Evolutionary conservation across 2,113 vertebrate species (phyloP).

Genomic region (Pogona vitticeps): DNA sequence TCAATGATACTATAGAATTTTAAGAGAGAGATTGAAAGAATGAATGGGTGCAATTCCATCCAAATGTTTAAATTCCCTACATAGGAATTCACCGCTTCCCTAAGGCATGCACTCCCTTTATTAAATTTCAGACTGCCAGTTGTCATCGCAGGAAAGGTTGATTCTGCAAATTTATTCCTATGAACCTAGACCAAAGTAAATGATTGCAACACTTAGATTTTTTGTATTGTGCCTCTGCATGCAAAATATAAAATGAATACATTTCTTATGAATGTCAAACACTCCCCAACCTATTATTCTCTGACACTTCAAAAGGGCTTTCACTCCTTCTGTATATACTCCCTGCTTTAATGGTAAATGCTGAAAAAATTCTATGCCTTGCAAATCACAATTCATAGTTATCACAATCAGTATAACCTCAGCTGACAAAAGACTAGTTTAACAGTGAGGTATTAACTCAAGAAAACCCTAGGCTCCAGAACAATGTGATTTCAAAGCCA

Average conservation of each 20-base stretch:
- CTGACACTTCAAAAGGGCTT: slow-evolving; percentile 12
- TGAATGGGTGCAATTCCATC: slow-evolving; percentile 27
- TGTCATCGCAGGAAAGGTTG: slow-evolving; percentile 46
- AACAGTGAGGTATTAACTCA: slow-evolving; percentile 54
- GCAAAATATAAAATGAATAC: slow-evolving; percentile 5
- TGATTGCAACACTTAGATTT: background rate
- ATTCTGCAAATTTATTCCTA: slow-evolving; percentile 1
- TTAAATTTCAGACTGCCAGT: slow-evolving; percentile 52
- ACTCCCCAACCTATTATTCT: slow-evolving; percentile 28
- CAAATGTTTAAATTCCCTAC: slow-evolving; percentile 40
- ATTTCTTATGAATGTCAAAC: background rate
- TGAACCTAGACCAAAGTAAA: slow-evolving; percentile 25
- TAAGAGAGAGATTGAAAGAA: background rate
- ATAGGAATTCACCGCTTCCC: slow-evolving; percentile 45
- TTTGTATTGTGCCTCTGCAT: slow-evolving; percentile 12
- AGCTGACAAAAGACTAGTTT: slow-evolving; percentile 51
- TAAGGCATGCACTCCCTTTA: slow-evolving; percentile 44
- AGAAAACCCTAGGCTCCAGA: slow-evolving; percentile 40
- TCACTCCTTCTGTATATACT: slow-evolving; percentile 9
- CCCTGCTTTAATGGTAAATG: slow-evolving; percentile 39
- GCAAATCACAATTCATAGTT: slow-evolving; percentile 46
- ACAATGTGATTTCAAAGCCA: slow-evolving; percentile 45
- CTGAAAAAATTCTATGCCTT: slow-evolving; percentile 33
- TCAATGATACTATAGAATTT: background rate
- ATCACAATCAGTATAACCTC: slow-evolving; percentile 10